Evolutionary conservation across 2,113 vertebrate genomes (phyloP), one percentile per base, ranked within the genome.

Genomic region (Centrocercus urophasianus): DNA sequence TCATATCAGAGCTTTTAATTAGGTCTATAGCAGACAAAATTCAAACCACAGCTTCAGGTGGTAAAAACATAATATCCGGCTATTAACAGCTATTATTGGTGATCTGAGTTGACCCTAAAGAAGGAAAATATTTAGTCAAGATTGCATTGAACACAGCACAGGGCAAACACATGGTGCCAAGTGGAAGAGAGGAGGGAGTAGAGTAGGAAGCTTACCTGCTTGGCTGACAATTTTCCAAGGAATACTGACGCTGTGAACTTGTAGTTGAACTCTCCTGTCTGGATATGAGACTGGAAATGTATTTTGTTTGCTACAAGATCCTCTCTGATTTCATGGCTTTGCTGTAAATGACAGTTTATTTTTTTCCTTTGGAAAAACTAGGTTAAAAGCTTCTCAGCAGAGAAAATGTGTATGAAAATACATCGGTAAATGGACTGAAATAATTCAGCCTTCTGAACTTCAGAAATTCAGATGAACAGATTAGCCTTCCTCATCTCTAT

Each of bases 301-400:
- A 42, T 75, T 32, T 54, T 64, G 47, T 15, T 48, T 56, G 20
- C 54, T 83, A 13, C 32, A 65, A 88, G 79, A 70, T 69, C 59
- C 7, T n/a, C 11, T 77, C 69, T 27, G 30, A 54, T 95, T 83
- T 90, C 19, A 80, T 50, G 16, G 16, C 10, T 85, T 82, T 56
- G 57, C 27, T 74, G 40, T 42, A 96, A 75, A 88, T 63, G 27
- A 40, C 13, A 65, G 18, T 7, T 75, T 45, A 40, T 88, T 14
- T 82, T 34, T 34, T 57, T 47, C 20, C 16, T 89, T 61, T 30
- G n/a, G 17, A 36, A 92, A 96, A 90, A 32, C 42, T 40, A 25
- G 59, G 88, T 89, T 93, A 93, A 95, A 92, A 60, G 63, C 36
- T 79, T 63, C 21, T 91, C 61, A 89, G 78, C 24, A 83, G 50